phyloP scores from a whole-genome alignment of 2,113 vertebrate genomes.

The Phocoena phocoena region DNA sequence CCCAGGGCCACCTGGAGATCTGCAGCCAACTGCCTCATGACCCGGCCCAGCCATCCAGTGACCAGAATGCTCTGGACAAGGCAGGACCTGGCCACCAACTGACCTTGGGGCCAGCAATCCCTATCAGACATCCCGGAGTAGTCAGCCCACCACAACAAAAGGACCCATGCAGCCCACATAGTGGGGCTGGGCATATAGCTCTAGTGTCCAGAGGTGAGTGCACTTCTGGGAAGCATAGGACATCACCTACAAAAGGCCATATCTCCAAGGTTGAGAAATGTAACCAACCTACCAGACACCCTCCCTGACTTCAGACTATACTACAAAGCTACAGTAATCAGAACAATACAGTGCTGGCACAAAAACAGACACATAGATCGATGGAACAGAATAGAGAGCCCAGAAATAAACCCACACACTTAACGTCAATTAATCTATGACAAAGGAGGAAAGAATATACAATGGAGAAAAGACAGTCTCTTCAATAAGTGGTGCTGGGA shows the following conservation, averaged over 20 bases:
- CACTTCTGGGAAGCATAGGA: background rate
- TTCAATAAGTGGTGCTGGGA: no score
- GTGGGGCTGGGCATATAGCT: background rate
- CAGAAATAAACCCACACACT: no score
- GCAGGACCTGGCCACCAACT: background rate
- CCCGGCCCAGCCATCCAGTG: background rate
- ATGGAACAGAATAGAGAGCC: background rate
- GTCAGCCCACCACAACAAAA: background rate
- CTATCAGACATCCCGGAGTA: background rate
- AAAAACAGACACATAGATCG: no score
- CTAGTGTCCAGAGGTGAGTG: background rate
- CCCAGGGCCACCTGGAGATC: background rate
- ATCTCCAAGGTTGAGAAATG: background rate
- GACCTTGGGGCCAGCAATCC: background rate
- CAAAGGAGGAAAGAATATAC: no score
- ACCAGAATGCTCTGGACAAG: background rate
- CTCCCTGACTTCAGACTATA: background rate
- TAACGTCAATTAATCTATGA: no score
- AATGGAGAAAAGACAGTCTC: no score
- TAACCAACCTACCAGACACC: background rate
- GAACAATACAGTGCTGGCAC: no score
- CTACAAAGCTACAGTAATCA: no score
- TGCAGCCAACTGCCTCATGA: background rate
- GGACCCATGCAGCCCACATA: background rate
- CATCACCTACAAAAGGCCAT: background rate